phyloP scores from a whole-genome alignment of 1,140 invertebrate species.

The Drosophila gunungcola region DNA sequence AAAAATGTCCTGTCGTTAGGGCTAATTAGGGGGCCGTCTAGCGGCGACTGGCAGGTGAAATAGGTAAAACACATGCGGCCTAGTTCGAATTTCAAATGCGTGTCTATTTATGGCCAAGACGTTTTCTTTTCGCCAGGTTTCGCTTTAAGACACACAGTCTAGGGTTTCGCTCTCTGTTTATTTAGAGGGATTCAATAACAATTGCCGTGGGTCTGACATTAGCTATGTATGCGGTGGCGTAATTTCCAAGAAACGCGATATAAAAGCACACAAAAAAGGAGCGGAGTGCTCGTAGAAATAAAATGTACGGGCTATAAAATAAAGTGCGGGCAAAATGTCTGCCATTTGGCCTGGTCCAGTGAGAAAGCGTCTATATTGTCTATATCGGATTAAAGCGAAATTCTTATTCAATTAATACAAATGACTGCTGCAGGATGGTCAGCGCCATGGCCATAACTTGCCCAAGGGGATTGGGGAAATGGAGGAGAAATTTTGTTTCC shows the following conservation, averaged over 20 bases:
- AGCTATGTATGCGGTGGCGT: conserved; percentile 47
- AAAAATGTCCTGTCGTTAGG: conserved; percentile 42
- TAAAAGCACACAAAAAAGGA: conserved; percentile 63
- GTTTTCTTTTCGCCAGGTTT: background rate
- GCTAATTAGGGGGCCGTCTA: conserved; percentile 37
- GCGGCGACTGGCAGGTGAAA: conserved; percentile 10
- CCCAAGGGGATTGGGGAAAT: background rate
- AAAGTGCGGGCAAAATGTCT: conserved; percentile 69
- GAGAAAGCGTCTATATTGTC: conserved; percentile 41
- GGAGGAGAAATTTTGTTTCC: conserved; percentile 13
- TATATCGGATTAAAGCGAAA: conserved; percentile 64
- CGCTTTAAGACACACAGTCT: background rate
- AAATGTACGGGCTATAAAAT: conserved; percentile 60
- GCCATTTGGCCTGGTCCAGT: conserved; percentile 36
- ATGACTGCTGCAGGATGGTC: conserved; percentile 42
- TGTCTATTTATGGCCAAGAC: conserved; percentile 42
- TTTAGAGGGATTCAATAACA: conserved; percentile 62
- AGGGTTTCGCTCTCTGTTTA: conserved; percentile 16
- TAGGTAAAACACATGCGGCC: background rate
- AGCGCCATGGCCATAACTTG: conserved; percentile 54
- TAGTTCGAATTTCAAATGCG: conserved; percentile 26
- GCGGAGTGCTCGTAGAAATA: conserved; percentile 49
- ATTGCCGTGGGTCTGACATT: conserved; percentile 39
- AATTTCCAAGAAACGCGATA: conserved; percentile 57
- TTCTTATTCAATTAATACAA: conserved; percentile 78